These are phyloP conservation scores for Chionodraco myersi DNA, from an alignment of 2,113 vertebrate species.

Conservation along the genomic window DNA sequence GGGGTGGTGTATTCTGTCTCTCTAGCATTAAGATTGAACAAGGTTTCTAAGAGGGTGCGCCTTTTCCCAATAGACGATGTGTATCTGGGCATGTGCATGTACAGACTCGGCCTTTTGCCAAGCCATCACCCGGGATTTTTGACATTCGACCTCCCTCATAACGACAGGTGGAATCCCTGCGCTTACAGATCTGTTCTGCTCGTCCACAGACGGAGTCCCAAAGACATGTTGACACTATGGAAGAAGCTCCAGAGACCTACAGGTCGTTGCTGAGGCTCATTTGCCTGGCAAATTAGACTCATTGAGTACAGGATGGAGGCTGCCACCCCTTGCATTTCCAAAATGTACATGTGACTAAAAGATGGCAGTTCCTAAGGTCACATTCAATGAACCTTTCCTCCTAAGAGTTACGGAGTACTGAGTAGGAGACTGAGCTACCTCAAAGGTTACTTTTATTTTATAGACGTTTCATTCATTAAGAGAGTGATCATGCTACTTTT, in stretches of 20 bases:
- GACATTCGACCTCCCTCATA: constrained; percentile 82
- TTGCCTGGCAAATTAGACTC: constrained; percentile 69
- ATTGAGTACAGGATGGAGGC: not conserved
- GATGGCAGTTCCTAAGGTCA: not conserved
- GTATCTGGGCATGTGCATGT: constrained; percentile 82
- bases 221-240: constrained; percentile 84
- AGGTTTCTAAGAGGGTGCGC: constrained; percentile 74
- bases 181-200: constrained; percentile 82
- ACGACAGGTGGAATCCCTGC: constrained; percentile 74
- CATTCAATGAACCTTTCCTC: constrained; percentile 13
- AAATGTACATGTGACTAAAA: not conserved
- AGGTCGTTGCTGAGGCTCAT: constrained; percentile 63
- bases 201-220: constrained; percentile 82
- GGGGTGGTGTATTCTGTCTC: constrained; percentile 84
- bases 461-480: constrained; percentile 5
- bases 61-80: constrained; percentile 88
- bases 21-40: constrained; percentile 73
- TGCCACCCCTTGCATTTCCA: constrained; percentile 15
- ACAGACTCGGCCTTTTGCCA: constrained; percentile 79
- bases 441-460: constrained; percentile 22
- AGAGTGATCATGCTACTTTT: not conserved
- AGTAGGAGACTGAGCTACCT: constrained; percentile 58
- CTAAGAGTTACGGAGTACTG: not conserved
- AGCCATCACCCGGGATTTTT: constrained; percentile 80
- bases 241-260: constrained; percentile 64